phyloP scores from a whole-genome alignment of 2,888 invertebrate genomes.

The Aromia moschata region DNA sequence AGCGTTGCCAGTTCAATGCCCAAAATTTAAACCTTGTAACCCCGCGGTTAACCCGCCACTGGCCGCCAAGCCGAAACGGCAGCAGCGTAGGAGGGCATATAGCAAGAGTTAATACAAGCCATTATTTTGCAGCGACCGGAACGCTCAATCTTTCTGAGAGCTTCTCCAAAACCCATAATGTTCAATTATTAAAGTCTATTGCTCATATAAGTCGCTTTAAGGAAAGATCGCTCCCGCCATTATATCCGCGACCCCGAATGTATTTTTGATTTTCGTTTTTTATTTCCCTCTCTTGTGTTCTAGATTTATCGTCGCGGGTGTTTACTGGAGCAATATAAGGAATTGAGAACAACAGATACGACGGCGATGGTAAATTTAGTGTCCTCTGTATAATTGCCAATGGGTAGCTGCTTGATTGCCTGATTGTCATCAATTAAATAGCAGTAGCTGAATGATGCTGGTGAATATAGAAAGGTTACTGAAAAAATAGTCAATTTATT shows the following conservation, averaged over 20 bases:
- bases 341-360: constrained; percentile 29
- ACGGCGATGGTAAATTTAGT: too few relatives aligned
- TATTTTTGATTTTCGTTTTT: constrained; percentile 60
- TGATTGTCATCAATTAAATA: too few relatives aligned
- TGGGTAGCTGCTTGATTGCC: too few relatives aligned
- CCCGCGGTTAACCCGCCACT: too few relatives aligned
- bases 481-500: too few relatives aligned
- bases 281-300: constrained; percentile 49
- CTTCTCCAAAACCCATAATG: constrained; percentile 62
- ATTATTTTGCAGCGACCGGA: constrained; percentile 50
- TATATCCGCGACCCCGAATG: constrained; percentile 53
- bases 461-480: too few relatives aligned
- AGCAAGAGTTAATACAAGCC: constrained; percentile 53
- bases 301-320: constrained; percentile 49
- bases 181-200: constrained; percentile 65
- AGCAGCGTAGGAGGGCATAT: constrained; percentile 5
- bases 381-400: too few relatives aligned
- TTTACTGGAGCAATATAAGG: constrained; percentile 28
- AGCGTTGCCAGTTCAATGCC: too few relatives aligned
- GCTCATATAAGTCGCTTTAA: constrained; percentile 64
- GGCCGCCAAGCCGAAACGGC: too few relatives aligned
- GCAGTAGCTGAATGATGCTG: too few relatives aligned
- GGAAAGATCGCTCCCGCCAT: constrained; percentile 59
- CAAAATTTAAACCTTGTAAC: too few relatives aligned
- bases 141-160: constrained; percentile 63